These are phyloP conservation scores for Diploptera punctata DNA, from an alignment of 2,888 invertebrate species.

Conservation along the genomic window DNA sequence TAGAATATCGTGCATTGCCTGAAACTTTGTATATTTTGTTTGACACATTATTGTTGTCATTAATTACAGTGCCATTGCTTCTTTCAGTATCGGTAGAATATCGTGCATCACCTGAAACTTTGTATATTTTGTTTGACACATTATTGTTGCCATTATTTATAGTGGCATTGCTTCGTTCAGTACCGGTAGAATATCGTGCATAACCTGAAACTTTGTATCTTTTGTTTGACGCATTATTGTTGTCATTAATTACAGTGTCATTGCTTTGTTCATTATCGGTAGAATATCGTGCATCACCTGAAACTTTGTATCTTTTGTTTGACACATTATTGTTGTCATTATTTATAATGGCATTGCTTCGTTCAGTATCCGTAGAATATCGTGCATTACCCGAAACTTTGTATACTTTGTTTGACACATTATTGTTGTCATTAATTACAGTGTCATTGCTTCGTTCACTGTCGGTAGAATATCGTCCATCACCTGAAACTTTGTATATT, in stretches of 20 bases:
- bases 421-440: not conserved
- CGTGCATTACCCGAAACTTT: not conserved
- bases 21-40: no score
- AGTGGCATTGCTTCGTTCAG: no score
- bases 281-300: not conserved
- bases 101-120: no score
- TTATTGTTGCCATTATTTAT: no score
- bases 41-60: no score
- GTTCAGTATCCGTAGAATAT: not conserved
- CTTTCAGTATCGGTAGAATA: no score
- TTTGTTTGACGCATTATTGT: not conserved
- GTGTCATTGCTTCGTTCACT: not conserved
- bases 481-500: no score
- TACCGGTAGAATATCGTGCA: no score
- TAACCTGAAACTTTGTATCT: not conserved
- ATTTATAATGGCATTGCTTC: not conserved
- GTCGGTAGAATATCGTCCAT: not conserved
- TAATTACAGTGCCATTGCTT: no score
- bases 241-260: not conserved
- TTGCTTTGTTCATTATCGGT: not conserved
- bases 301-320: not conserved
- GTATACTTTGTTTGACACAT: not conserved
- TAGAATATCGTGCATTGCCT: no score
- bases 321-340: not conserved
- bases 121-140: no score